Base-by-base conservation (phyloP, 2,113 vertebrate species). In the Dolichotis patagonum region DNA sequence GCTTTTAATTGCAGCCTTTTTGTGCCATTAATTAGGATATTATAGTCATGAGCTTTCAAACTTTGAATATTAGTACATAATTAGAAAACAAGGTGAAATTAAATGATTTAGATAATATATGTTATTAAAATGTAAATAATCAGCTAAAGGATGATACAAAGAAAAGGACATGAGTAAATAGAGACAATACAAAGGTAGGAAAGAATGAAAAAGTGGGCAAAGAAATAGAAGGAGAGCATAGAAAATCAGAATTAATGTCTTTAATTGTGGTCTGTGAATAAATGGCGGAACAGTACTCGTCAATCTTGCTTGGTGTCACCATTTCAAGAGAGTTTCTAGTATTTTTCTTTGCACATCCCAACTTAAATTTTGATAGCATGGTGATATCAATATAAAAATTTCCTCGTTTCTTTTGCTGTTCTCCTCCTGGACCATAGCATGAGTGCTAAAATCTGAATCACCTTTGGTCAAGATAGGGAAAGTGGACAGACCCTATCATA, bases 231-330 rank as follows among this genome's bases (percentile, higher is more conserved):
- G 32, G 7, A 90, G 16, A 43, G 0, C 0, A n/a, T 1, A 4
- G 3, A 58, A 30, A 62, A 62, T 0, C 46, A 30, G 82, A 14
- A 1, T 20, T 10, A 52, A 30, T 38, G 20, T 32, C 63, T 81
- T 13, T 24, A 43, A 0, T 1, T 38, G 1, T 0, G 13, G 12
- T 20, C 11, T 56, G 2, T 49, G 30, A 58, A 62, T 5, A 26
- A 6, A 30, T 8, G 0, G 26, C 41, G 19, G 26, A 30, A 24
- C 30, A 13, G 17, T 4, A 3, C 8, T 49, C 9, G 35, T 9
- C 0, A 20, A 3, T 19, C 16, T 32, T 8, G 3, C 35, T 32
- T 14, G 19, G 22, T 14, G 30, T 38, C 28, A n/a, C 24, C 30
- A 43, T 14, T 17, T 56, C 43, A 1, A 17, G 32, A 7, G 13